Base-by-base conservation (phyloP, 2,888 invertebrate genomes). In the Nomada flava region DNA sequence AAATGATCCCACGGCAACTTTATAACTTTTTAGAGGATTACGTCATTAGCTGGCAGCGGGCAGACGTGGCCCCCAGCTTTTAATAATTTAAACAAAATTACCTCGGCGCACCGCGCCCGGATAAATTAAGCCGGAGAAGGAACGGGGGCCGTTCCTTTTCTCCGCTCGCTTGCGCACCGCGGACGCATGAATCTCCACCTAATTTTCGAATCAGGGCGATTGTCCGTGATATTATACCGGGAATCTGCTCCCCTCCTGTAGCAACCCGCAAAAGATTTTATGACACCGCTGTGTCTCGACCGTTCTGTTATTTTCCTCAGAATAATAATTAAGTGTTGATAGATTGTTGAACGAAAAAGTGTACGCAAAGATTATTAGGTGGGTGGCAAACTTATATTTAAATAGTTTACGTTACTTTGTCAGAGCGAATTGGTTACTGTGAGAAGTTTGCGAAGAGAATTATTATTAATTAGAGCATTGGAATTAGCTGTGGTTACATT, bases 51-150 rank as follows among this genome's bases (percentile, higher is more conserved):
- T 73, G 75, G 79, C 73, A 50, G 50, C 83, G 75, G 76, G 65
- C 79, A 77, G 75, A 76, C 76, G 80, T 64, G 74, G 60, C 78
- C 64, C 81, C 70, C 74, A 85, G 89, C 87, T 92, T 90, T 92
- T 92, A 91, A 92, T 92, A 92, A 92, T 92, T 92, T 92, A 92
- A 92, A 91, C 91, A 91, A 90, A 91, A 92, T 92, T 92, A 91
- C 90, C 89, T 88, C 83, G 77, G 80, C 80, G 76, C 82, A 84
- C 79, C 79, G 63, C 64, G 84, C 79, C 67, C 64, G 79, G 89
- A 88, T 91, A 91, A 92, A 92, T 92, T 91, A 91, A 89, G 88
- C 86, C 64, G 74, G 69, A 11, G 55, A 78, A 86, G 80, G 88
- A 74, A 86, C 84, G 81, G 82, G 76, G 57, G 85, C 79, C 62